A percentile compares a stretch with the other conserved stretches of the same genome.
These are phyloP conservation scores for Suillia variegata DNA, from an alignment of 2,888 invertebrate genomes.

Conservation along the genomic window DNA sequence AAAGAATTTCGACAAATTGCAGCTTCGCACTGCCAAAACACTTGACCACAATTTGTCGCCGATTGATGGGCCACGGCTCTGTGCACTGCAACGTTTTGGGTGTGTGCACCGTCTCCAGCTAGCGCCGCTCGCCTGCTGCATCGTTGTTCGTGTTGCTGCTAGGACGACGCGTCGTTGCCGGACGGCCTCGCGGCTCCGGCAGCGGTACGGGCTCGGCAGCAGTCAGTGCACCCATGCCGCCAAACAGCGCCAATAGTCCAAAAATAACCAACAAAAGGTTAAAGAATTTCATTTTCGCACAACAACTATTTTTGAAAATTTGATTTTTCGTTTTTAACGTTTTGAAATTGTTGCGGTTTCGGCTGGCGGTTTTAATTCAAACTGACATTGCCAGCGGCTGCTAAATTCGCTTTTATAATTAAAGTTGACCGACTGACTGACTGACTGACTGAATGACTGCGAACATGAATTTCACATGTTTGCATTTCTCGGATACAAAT, in stretches of 20 bases:
- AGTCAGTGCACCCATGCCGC: constrained; percentile 42
- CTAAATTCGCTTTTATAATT: neutral
- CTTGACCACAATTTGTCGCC: constrained; percentile 38
- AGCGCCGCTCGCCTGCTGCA: constrained; percentile 38
- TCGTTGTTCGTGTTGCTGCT: constrained; percentile 38
- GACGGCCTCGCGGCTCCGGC: constrained; percentile 52
- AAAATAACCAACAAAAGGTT: constrained; percentile 49
- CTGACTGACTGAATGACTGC: too few relatives aligned
- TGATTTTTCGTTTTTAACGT: neutral
- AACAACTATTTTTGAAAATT: neutral
- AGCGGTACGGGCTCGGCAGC: constrained; percentile 43
- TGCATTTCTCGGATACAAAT: too few relatives aligned
- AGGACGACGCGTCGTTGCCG: constrained; percentile 51
- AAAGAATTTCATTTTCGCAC: constrained; percentile 50
- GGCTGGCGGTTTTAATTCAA: too few relatives aligned
- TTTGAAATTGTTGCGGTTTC: too few relatives aligned
- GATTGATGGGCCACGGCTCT: constrained; percentile 24
- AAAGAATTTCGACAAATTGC: constrained; percentile 50
- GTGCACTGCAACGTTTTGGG: constrained; percentile 28
- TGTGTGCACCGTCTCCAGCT: constrained; percentile 26
- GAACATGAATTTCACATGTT: too few relatives aligned
- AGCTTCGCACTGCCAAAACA: constrained; percentile 44
- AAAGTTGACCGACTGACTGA: too few relatives aligned
- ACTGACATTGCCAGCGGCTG: neutral
- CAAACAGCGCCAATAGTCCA: constrained; percentile 49